Evolutionary conservation across 2,888 invertebrate genomes (phyloP).

Genomic region (Lithophane ornitopus): DNA sequence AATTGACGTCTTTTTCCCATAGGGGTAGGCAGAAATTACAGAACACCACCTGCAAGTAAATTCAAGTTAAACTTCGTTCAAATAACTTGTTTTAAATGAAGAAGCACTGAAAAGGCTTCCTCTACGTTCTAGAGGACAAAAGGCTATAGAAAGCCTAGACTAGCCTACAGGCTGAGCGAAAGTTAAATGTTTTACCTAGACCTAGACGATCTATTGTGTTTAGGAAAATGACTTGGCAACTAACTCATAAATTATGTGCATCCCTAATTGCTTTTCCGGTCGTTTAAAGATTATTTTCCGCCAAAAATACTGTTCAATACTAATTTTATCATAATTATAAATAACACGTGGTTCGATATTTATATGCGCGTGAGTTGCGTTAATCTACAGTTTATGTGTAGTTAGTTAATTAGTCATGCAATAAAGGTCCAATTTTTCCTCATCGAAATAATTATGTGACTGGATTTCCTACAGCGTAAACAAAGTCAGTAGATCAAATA

Average conservation of each 20-base stretch:
- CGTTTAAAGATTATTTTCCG: constrained; percentile 27
- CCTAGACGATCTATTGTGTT: constrained; percentile 24
- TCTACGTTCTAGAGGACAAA: constrained; percentile 32
- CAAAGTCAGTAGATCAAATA: background rate
- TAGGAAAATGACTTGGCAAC: constrained; percentile 22
- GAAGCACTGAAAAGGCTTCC: constrained; percentile 27
- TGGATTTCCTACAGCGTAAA: constrained; percentile 4
- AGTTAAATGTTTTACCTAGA: constrained; percentile 9
- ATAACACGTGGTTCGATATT: constrained; percentile 29
- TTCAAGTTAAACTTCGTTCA: constrained; percentile 18
- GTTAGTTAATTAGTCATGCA: constrained; percentile 39
- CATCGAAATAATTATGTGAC: constrained; percentile 15
- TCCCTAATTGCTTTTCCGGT: constrained; percentile 24
- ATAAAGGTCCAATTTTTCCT: constrained; percentile 30
- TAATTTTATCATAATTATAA: constrained; percentile 38
- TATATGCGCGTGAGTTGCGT: constrained; percentile 33
- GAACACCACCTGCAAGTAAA: constrained; percentile 1
- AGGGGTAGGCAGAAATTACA: background rate
- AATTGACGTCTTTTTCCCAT: too few species aligned
- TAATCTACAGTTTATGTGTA: constrained; percentile 36
- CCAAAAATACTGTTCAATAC: constrained; percentile 34
- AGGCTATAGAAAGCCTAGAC: constrained; percentile 22
- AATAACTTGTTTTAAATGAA: constrained; percentile 22
- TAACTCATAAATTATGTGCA: constrained; percentile 5
- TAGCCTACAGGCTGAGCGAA: constrained; percentile 15